These are phyloP conservation scores for Steatocranus sp. DNA, from an alignment of 2,797 vertebrate species.

Conservation along the genomic window DNA sequence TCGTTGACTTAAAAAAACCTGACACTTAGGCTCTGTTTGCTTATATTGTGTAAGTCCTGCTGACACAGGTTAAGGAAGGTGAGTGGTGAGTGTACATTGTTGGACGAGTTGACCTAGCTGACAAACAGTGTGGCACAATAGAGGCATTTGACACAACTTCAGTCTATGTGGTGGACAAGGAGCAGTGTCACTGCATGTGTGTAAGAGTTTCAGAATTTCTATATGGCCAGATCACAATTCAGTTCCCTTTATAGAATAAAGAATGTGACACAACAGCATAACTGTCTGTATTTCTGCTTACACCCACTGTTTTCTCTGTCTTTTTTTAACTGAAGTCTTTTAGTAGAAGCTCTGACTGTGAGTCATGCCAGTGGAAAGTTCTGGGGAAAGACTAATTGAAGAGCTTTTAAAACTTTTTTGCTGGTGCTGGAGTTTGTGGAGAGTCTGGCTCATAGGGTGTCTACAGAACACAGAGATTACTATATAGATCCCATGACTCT, in stretches of 20 bases:
- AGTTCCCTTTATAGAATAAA: neutral
- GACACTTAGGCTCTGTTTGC: neutral
- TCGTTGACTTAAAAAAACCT: neutral
- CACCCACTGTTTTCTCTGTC: neutral
- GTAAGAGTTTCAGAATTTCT: neutral
- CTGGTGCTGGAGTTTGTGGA: slow-evolving; percentile 12
- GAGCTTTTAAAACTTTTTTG: slow-evolving; percentile 31
- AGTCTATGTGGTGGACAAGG: neutral
- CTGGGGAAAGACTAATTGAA: neutral
- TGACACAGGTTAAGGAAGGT: neutral
- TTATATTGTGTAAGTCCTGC: neutral
- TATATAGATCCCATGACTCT: neutral
- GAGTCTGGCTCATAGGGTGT: neutral
- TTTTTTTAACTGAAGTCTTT: slow-evolving; percentile 16
- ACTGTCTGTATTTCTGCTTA: slow-evolving; percentile 14
- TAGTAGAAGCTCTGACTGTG: slow-evolving; percentile 21
- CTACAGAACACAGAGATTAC: neutral
- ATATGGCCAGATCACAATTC: neutral
- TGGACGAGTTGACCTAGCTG: neutral
- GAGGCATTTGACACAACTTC: neutral
- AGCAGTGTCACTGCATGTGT: neutral
- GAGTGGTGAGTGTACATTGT: neutral
- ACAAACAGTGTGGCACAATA: slow-evolving; percentile 4
- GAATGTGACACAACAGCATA: neutral
- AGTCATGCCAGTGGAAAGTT: slow-evolving; percentile 43